phyloP scores from a whole-genome alignment of 2,113 vertebrate genomes.

The Saimiri boliviensis region DNA sequence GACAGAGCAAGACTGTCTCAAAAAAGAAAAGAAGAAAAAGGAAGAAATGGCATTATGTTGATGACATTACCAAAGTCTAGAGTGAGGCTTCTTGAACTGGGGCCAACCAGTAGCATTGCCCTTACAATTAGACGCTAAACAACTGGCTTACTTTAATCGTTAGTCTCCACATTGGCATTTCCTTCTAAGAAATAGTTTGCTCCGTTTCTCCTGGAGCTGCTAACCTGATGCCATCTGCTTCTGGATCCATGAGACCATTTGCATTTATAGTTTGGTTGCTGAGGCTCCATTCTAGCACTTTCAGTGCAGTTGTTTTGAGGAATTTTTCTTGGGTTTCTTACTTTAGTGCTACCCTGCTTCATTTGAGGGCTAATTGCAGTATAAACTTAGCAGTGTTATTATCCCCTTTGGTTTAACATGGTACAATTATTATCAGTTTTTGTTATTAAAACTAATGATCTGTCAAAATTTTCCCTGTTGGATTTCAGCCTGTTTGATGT shows the following conservation, averaged over 20 bases:
- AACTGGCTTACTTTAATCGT: neutral
- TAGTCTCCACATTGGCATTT: neutral
- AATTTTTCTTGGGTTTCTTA: neutral
- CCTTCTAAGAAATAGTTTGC: neutral
- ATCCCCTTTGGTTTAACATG: neutral
- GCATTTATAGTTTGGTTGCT: neutral
- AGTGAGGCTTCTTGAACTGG: neutral
- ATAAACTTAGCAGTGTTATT: neutral
- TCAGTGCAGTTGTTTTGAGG: neutral
- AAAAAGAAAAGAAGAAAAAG: too few species aligned
- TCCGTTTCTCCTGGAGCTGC: neutral
- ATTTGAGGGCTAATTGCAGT: constrained; percentile 6
- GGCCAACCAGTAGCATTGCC: neutral
- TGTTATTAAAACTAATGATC: constrained; percentile 28
- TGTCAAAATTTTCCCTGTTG: constrained; percentile 43
- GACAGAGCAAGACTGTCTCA: too few species aligned
- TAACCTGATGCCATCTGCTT: neutral
- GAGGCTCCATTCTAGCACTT: neutral
- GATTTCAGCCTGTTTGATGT: constrained; percentile 16
- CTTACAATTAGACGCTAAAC: neutral
- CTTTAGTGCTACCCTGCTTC: neutral
- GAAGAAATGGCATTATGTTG: neutral
- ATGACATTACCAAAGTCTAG: neutral
- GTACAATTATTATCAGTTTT: neutral
- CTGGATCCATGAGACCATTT: neutral